Conservation (phyloP, 2,888 invertebrate species). For the Ectemnius cavifrons region DNA sequence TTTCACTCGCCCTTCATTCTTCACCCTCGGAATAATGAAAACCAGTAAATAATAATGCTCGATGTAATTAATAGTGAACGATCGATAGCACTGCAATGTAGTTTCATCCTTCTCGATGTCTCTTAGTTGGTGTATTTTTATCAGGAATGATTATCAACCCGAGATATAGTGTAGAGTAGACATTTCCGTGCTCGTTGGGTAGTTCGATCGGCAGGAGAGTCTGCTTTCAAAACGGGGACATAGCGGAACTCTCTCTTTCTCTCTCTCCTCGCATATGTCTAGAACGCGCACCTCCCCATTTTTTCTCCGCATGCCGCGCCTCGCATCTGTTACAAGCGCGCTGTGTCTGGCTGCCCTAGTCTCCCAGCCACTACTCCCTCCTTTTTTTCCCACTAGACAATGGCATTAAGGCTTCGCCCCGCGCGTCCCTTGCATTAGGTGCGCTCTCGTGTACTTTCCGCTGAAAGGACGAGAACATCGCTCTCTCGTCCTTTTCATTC, state of each 20-base stretch:
- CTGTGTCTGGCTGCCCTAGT: constrained; percentile 28
- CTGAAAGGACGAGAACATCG: too few species aligned
- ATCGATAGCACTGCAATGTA: background rate
- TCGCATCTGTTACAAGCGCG: constrained; percentile 52
- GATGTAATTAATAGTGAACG: too few species aligned
- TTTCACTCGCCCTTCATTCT: too few species aligned
- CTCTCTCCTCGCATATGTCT: constrained; percentile 25
- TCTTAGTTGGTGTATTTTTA: background rate
- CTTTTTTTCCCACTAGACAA: constrained; percentile 37
- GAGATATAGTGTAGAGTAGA: constrained; percentile 3
- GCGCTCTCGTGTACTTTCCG: constrained; percentile 29
- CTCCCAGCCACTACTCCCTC: constrained; percentile 31
- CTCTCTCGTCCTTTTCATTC: too few species aligned
- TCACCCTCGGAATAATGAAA: too few species aligned
- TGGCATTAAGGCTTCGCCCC: constrained; percentile 12
- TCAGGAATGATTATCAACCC: constrained; percentile 15
- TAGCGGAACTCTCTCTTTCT: constrained; percentile 22
- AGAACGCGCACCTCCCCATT: constrained; percentile 12
- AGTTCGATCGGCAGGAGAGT: background rate
- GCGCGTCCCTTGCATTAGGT: constrained; percentile 31
- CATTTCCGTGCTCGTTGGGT: background rate
- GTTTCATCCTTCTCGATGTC: too few species aligned
- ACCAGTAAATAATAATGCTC: too few species aligned
- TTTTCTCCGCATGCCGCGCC: constrained; percentile 42
- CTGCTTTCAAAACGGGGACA: constrained; percentile 23